Conservation (phyloP, 2,797 vertebrate species). For the Sarcoramphus papa region DNA sequence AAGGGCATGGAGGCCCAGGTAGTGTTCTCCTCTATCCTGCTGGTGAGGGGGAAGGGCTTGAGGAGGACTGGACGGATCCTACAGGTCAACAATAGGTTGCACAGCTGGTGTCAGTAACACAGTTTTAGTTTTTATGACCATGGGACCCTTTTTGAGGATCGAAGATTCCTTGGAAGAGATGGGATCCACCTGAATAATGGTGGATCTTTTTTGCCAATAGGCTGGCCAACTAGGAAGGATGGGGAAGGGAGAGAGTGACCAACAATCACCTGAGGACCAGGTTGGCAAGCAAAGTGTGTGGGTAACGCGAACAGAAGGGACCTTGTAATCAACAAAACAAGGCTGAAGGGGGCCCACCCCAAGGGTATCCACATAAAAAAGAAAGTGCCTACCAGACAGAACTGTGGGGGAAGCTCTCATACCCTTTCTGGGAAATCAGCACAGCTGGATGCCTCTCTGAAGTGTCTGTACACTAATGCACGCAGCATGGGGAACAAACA, state of each 20-base stretch:
- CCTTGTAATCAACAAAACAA: background rate
- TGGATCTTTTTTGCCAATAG: background rate
- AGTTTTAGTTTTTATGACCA: background rate
- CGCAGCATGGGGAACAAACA: no score
- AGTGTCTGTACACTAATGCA: no score
- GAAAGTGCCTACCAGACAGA: no score
- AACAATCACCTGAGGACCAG: background rate
- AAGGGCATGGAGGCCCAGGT: background rate
- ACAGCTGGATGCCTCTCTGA: no score
- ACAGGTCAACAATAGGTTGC: background rate
- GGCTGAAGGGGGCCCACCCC: no score
- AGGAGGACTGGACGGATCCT: background rate
- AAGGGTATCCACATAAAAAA: no score
- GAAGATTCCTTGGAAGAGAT: background rate
- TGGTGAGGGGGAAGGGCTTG: background rate
- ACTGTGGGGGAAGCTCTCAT: no score
- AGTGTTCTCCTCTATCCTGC: background rate
- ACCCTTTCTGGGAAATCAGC: no score
- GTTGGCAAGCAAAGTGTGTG: background rate
- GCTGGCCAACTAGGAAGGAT: background rate
- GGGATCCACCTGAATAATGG: background rate
- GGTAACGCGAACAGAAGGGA: background rate
- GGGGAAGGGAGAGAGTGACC: background rate
- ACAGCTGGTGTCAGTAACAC: background rate
- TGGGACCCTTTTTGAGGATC: background rate